A percentile compares a stretch with the other conserved stretches of the same genome.
phyloP scores from a whole-genome alignment of 2,113 vertebrate genomes.

The Toxotes chatareus region DNA sequence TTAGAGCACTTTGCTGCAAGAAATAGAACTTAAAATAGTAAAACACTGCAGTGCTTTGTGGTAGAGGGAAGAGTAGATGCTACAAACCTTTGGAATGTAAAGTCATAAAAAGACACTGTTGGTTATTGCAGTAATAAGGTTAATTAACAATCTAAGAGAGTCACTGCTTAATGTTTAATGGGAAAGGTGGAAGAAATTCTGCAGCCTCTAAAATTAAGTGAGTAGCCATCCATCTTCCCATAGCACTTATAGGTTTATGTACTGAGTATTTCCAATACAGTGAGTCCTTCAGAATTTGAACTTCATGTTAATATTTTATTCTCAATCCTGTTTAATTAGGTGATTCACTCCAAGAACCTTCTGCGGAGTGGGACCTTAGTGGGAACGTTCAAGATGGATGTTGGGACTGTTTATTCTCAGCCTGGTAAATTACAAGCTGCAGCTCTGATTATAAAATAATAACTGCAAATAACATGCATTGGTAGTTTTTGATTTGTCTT shows the following conservation, averaged over 20 bases:
- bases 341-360: conserved; percentile 98
- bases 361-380: conserved; percentile 95
- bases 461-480: background rate
- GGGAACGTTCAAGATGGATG: conserved; percentile 96
- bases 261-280: background rate
- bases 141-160: background rate
- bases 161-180: background rate
- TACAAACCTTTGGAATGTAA: background rate
- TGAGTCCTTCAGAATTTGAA: background rate
- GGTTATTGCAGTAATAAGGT: background rate
- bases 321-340: conserved; percentile 78
- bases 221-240: background rate
- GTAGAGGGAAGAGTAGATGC: background rate
- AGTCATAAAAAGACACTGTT: background rate
- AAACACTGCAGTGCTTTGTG: background rate
- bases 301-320: conserved; percentile 18
- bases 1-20: background rate
- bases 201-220: conserved; percentile 4
- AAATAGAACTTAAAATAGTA: too few relatives aligned
- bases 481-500: background rate
- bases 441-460: background rate
- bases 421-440: conserved; percentile 84
- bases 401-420: conserved; percentile 94
- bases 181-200: background rate
- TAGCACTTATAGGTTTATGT: background rate